phyloP scores from a whole-genome alignment of 37 sponge, comb jelly and placozoan species.

The Aplysina aerophoba region DNA sequence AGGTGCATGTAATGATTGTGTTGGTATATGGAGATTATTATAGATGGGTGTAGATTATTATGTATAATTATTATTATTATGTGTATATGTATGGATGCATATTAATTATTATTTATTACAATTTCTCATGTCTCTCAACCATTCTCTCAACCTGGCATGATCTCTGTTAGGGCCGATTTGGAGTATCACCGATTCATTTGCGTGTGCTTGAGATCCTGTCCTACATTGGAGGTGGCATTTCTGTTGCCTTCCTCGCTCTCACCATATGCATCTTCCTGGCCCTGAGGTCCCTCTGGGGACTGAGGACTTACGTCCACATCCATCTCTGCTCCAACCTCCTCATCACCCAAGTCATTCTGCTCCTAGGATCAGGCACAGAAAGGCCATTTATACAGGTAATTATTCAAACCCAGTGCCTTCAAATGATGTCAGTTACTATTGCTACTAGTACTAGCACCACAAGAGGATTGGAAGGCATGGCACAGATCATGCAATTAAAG shows the following conservation, averaged over 20 bases:
- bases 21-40: too few species aligned
- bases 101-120: too few species aligned
- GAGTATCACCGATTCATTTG: background rate
- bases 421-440: too few species aligned
- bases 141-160: too few species aligned
- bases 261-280: slow-evolving; percentile 33
- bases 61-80: too few species aligned
- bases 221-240: slow-evolving; percentile 52
- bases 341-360: slow-evolving; percentile 54
- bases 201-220: slow-evolving; percentile 25
- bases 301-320: slow-evolving; percentile 62
- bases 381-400: background rate
- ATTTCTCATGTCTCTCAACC: background rate
- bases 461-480: too few species aligned
- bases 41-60: too few species aligned
- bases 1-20: too few species aligned
- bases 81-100: too few species aligned
- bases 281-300: slow-evolving; percentile 72
- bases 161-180: background rate
- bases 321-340: slow-evolving; percentile 58
- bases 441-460: too few species aligned
- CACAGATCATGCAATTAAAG: too few species aligned
- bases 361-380: slow-evolving; percentile 47
- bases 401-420: too few species aligned
- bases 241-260: slow-evolving; percentile 41